Evolutionary conservation across 2,888 invertebrate species (phyloP).

Genomic region (Macaria notata): DNA sequence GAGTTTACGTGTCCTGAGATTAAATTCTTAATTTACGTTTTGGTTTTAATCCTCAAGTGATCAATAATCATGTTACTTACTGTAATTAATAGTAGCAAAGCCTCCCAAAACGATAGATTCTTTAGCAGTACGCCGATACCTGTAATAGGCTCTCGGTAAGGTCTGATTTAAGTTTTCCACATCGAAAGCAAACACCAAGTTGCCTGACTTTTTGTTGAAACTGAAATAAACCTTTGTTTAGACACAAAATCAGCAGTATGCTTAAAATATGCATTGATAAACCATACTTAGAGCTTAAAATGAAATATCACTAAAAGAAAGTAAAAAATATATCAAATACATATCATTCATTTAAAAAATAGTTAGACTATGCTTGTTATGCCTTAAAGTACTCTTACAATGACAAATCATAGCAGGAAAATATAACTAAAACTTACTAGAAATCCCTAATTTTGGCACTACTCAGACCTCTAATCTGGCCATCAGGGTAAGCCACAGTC

Average conservation of each 20-base stretch:
- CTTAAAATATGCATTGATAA: too few relatives aligned
- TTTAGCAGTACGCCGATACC: conserved; percentile 4
- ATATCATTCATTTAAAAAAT: too few relatives aligned
- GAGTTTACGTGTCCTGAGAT: too few relatives aligned
- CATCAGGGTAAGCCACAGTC: background rate
- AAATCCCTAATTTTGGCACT: background rate
- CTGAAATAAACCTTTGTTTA: background rate
- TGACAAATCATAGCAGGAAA: too few relatives aligned
- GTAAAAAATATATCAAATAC: too few relatives aligned
- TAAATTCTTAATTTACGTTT: too few relatives aligned
- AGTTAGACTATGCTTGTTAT: too few relatives aligned
- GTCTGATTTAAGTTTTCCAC: conserved; percentile 4
- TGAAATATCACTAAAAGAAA: too few relatives aligned
- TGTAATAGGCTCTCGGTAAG: conserved; percentile 4
- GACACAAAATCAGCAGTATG: too few relatives aligned
- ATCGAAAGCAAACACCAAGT: conserved; percentile 13
- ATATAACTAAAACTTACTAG: background rate
- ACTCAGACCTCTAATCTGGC: background rate
- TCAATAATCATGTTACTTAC: background rate
- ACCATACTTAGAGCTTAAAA: too few relatives aligned
- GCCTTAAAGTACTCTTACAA: too few relatives aligned
- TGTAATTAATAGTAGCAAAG: background rate
- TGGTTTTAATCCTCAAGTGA: too few relatives aligned
- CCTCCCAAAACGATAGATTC: conserved; percentile 3
- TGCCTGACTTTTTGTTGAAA: conserved; percentile 14